Conservation (phyloP, 2,888 invertebrate species). For the Mythimna impura region DNA sequence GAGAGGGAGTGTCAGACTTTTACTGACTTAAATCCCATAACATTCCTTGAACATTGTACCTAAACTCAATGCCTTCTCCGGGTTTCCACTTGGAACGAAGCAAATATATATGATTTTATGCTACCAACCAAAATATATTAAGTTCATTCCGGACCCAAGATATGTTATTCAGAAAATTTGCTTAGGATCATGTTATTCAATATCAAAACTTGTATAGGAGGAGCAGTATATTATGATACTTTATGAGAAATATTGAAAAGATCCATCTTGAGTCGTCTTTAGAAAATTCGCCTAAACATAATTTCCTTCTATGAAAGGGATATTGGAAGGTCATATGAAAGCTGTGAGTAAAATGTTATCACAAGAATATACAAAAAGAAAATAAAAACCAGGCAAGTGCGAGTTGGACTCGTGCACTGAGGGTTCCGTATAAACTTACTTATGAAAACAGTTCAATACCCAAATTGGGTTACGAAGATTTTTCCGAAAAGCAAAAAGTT, state of each 20-base stretch:
- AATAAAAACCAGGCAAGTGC: no score
- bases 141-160: constrained; percentile 12
- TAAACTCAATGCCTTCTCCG: not conserved
- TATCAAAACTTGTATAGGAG: constrained; percentile 25
- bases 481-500: no score
- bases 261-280: constrained; percentile 31
- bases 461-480: no score
- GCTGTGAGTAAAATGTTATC: not conserved
- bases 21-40: no score
- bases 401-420: no score
- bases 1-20: no score
- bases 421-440: no score
- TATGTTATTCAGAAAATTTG: constrained; percentile 44
- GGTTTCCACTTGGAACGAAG: not conserved
- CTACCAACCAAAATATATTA: constrained; percentile 4
- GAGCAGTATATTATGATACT: constrained; percentile 25
- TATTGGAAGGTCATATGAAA: constrained; percentile 1
- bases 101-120: constrained; percentile 20
- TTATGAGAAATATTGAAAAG: constrained; percentile 37
- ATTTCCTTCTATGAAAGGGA: constrained; percentile 38
- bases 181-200: constrained; percentile 37
- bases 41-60: not conserved
- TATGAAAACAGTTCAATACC: no score
- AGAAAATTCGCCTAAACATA: constrained; percentile 22
- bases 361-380: not conserved